A percentile compares a stretch with the other conserved stretches of the same genome.
Conservation (phyloP, 2,888 invertebrate genomes). For the Zhuqinia jingwanae region DNA sequence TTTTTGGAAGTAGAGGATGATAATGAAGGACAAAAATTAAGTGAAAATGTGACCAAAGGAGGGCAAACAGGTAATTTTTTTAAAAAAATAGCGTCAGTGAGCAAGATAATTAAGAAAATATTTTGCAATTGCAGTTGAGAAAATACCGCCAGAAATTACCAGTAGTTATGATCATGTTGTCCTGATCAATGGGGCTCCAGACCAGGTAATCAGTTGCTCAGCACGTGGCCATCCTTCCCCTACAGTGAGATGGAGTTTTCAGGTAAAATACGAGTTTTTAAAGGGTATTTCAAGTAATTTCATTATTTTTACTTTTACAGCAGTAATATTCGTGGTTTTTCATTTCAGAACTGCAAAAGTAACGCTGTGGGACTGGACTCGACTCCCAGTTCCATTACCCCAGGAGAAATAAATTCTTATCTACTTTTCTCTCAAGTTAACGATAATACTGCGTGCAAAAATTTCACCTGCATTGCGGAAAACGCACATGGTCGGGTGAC, state of each 20-base stretch:
- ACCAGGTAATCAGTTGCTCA: constrained; percentile 51
- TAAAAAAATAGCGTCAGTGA: too few relatives aligned
- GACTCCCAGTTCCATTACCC: neutral
- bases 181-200: constrained; percentile 56
- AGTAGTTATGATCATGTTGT: constrained; percentile 33
- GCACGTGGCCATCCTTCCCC: constrained; percentile 37
- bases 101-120: neutral
- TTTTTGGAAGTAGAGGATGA: neutral
- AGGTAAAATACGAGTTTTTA: neutral
- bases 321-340: neutral
- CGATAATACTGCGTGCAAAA: neutral
- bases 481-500: constrained; percentile 37
- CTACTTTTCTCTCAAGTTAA: constrained; percentile 42
- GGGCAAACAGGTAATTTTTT: too few relatives aligned
- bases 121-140: neutral
- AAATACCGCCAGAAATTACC: neutral
- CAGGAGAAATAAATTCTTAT: constrained; percentile 36
- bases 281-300: too few relatives aligned
- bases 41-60: neutral
- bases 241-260: constrained; percentile 13
- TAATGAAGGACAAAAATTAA: neutral
- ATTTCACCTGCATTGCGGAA: constrained; percentile 59
- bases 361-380: neutral
- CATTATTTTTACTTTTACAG: neutral
- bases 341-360: neutral